phyloP scores from a whole-genome alignment of 2,113 vertebrate genomes.

The Macroglossus sobrinus region DNA sequence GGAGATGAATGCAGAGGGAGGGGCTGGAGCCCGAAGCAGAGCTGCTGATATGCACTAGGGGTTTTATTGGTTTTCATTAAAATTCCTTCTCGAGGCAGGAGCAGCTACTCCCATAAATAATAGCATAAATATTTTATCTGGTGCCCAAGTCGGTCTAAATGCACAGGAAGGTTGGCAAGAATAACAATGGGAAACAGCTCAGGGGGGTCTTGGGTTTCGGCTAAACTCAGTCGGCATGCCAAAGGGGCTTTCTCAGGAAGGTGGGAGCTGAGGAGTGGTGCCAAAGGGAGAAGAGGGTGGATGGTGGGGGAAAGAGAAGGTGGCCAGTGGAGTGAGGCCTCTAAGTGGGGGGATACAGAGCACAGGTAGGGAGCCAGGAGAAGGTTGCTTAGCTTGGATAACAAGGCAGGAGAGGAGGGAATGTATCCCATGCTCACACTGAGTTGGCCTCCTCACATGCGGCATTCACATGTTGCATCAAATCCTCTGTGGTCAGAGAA shows the following conservation, averaged over 20 bases:
- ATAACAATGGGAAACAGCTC: constrained; percentile 49
- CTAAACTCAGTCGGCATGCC: neutral
- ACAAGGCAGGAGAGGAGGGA: neutral
- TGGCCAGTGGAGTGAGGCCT: too few species aligned
- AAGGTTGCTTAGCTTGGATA: neutral
- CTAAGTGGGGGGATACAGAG: neutral
- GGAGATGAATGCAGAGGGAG: neutral
- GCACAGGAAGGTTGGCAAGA: constrained; percentile 53
- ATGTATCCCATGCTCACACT: accelerated
- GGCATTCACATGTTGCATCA: neutral
- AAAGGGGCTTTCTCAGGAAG: neutral
- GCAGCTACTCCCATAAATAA: constrained; percentile 72
- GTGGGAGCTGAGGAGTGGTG: neutral
- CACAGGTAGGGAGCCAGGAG: neutral
- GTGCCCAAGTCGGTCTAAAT: constrained; percentile 65
- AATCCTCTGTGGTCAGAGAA: neutral
- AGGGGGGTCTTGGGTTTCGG: neutral
- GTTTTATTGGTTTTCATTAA: constrained; percentile 77
- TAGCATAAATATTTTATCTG: constrained; percentile 74
- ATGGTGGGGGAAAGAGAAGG: neutral
- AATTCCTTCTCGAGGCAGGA: constrained; percentile 67
- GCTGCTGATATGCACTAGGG: constrained; percentile 61
- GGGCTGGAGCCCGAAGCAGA: constrained; percentile 5
- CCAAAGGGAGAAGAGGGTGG: neutral
- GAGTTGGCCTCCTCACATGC: too few species aligned